Base-by-base conservation (phyloP, 2,113 vertebrate species). In the Mirounga angustirostris region DNA sequence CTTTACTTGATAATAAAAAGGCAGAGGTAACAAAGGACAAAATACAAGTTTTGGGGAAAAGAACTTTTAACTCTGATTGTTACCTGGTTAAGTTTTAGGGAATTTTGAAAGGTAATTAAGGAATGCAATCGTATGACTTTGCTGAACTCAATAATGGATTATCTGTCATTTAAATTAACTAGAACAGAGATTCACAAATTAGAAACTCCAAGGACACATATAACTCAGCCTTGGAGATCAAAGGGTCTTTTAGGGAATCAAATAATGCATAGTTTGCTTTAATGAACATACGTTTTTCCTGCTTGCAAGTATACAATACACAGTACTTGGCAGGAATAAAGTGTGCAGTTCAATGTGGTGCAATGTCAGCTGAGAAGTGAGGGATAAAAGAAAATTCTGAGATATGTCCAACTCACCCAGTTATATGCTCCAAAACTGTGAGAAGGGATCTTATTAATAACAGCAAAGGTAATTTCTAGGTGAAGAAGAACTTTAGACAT, bases 401-500 rank as follows among this genome's bases (percentile, higher is more conserved):
- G 73, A 81, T 87, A 96, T 91, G 97, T 97, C 97, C 97, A 97
- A 98, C 98, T 98, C 98, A 98, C 98, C 97, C 86, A 98, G 95
- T 96, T 96, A 94, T 94, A 97, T 95, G 98, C 92, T 98, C 97
- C 97, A 97, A 95, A 96, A 98, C 92, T 97, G 98, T 96, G 95
- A 98, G 97, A 97, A 97, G 94, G 97, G 95, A 89, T 97, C 94
- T 98, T 97, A 98, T 87, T 98, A 98, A 95, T 97, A 98, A 97
- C 96, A 97, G 98, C 98, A 98, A 98, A 98, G 97, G 94, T 94
- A 97, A 97, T 97, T 98, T 98, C 98, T 97, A 97, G 96, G 94
- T 97, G 94, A 97, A 98, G 94, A 98, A 97, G 92, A 98, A 97
- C 91, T 98, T 98, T 54, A 98, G 96, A 98, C 96, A 98, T 7